Evolutionary conservation across 64 coral and sea anemone species (phyloP).

Genomic region (Astreopora myriophthalma): DNA sequence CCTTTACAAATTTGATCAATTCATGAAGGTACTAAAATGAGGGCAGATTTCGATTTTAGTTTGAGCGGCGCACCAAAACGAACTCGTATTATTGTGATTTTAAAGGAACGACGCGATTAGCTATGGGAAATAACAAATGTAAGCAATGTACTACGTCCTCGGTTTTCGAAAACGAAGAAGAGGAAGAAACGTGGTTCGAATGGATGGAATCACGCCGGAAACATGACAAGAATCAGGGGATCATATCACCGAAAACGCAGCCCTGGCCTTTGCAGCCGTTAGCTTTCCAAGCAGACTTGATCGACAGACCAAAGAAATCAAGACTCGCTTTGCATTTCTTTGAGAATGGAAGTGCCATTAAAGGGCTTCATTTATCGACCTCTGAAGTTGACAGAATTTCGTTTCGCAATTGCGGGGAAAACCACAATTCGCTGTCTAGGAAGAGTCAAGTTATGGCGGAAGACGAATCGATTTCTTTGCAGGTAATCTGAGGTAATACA

Average conservation of each 20-base stretch:
- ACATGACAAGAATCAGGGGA: not conserved
- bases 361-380: not conserved
- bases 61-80: not conserved
- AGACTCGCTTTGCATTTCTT: not conserved
- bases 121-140: constrained; percentile 10
- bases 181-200: constrained; percentile 43
- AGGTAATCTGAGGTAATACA: not conserved
- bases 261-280: not conserved
- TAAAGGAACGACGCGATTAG: not conserved
- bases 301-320: not conserved
- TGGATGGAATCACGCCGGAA: constrained; percentile 11
- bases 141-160: constrained; percentile 7
- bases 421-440: not conserved
- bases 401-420: not conserved
- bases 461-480: not conserved
- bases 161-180: constrained; percentile 24
- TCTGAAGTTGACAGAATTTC: not conserved
- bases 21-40: not conserved
- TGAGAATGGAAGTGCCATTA: not conserved
- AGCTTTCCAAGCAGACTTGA: not conserved
- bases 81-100: not conserved
- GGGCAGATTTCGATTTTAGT: not conserved
- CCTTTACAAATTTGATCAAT: not conserved
- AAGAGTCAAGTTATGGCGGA: not conserved
- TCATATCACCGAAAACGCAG: not conserved